Conservation (phyloP, 1,140 invertebrate species). For the Contarinia nasturtii region DNA sequence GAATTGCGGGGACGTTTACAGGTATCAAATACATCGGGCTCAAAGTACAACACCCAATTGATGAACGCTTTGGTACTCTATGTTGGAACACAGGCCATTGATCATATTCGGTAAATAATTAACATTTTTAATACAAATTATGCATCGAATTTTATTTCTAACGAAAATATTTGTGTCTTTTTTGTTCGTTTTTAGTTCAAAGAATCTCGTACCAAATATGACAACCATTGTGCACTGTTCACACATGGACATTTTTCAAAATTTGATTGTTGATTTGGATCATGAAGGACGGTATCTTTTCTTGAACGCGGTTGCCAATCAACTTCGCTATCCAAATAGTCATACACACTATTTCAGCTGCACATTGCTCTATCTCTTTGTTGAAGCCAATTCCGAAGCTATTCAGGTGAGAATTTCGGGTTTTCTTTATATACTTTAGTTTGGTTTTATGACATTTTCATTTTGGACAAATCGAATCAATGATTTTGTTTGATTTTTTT, state of each 20-base stretch:
- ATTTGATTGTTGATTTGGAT: conserved; percentile 91
- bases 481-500: too few relatives aligned
- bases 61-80: conserved; percentile 96
- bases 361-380: conserved; percentile 88
- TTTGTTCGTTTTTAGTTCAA: conserved; percentile 30
- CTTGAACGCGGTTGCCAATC: conserved; percentile 96
- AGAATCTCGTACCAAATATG: conserved; percentile 82
- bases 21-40: conserved; percentile 63
- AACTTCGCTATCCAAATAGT: conserved; percentile 94
- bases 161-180: too few relatives aligned
- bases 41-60: conserved; percentile 84
- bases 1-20: conserved; percentile 82
- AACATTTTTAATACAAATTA: too few relatives aligned
- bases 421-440: too few relatives aligned
- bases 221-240: conserved; percentile 90
- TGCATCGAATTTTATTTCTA: too few relatives aligned
- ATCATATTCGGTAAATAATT: conserved; percentile 41
- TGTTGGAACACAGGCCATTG: conserved; percentile 91
- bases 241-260: conserved; percentile 99
- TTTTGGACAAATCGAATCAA: too few relatives aligned
- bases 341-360: conserved; percentile 99
- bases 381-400: conserved; percentile 92
- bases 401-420: conserved; percentile 69
- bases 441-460: too few relatives aligned
- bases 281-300: conserved; percentile 94